Percentiles rank a stretch among this genome's conserved stretches.
These are phyloP conservation scores for Phortica okadai DNA, from an alignment of 2,888 invertebrate genomes.

Conservation along the genomic window DNA sequence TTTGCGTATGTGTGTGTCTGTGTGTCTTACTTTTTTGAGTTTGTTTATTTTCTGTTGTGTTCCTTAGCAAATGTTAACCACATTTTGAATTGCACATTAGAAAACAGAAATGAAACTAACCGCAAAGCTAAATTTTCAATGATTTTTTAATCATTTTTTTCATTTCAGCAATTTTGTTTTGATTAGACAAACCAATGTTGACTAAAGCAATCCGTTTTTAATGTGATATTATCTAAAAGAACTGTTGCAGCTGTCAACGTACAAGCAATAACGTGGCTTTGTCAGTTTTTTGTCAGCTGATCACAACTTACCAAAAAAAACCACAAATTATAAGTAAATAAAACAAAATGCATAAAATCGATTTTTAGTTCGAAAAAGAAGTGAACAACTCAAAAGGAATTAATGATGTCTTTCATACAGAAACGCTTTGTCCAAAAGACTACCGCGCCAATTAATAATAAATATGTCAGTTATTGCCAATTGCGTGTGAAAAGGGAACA, in stretches of 20 bases:
- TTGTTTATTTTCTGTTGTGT: background rate
- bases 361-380: conserved; percentile 25
- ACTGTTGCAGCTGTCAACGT: too few species aligned
- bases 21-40: background rate
- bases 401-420: background rate
- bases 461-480: background rate
- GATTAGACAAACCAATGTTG: too few species aligned
- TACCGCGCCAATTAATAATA: background rate
- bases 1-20: background rate
- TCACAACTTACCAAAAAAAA: background rate
- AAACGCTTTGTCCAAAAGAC: too few species aligned
- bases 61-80: background rate
- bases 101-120: background rate
- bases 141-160: too few species aligned
- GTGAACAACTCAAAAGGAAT: background rate
- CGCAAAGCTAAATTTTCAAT: background rate
- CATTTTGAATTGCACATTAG: background rate
- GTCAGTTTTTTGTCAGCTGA: background rate
- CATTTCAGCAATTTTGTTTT: too few species aligned
- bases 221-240: too few species aligned
- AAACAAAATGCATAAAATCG: conserved; percentile 15
- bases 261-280: too few species aligned
- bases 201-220: too few species aligned
- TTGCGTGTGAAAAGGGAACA: conserved; percentile 2
- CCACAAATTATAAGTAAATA: background rate